phyloP scores from a whole-genome alignment of 2,888 invertebrate genomes.

The Morinoia aosen region DNA sequence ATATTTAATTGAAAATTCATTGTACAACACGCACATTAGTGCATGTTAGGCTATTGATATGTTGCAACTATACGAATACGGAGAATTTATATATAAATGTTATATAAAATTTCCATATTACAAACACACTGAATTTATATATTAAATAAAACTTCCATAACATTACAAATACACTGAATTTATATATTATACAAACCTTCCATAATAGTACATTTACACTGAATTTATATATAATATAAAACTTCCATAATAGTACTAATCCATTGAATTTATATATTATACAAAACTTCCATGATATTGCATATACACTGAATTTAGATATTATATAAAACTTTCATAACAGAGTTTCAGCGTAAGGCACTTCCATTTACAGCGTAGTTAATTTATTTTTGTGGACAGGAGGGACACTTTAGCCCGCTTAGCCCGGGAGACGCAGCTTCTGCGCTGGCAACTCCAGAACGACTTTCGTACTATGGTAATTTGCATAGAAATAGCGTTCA shows the following conservation, averaged over 20 bases:
- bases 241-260: too few relatives aligned
- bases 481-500: slow-evolving; percentile 7
- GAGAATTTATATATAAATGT: too few relatives aligned
- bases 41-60: too few relatives aligned
- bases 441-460: neutral
- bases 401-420: neutral
- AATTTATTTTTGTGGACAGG: neutral
- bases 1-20: too few relatives aligned
- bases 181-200: neutral
- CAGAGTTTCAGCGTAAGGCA: neutral
- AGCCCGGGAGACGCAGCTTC: neutral
- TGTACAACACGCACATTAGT: too few relatives aligned
- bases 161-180: neutral
- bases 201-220: too few relatives aligned
- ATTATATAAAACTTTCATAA: neutral
- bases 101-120: too few relatives aligned
- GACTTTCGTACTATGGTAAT: neutral
- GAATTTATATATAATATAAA: too few relatives aligned
- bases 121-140: too few relatives aligned
- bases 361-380: neutral
- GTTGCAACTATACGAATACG: too few relatives aligned
- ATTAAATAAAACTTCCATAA: too few relatives aligned
- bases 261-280: too few relatives aligned
- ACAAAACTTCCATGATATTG: neutral
- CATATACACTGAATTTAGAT: neutral